Percentiles rank a stretch among this genome's conserved stretches.
These are phyloP conservation scores for Hydrotaea diabolus DNA, from an alignment of 2,888 invertebrate species.

Conservation along the genomic window DNA sequence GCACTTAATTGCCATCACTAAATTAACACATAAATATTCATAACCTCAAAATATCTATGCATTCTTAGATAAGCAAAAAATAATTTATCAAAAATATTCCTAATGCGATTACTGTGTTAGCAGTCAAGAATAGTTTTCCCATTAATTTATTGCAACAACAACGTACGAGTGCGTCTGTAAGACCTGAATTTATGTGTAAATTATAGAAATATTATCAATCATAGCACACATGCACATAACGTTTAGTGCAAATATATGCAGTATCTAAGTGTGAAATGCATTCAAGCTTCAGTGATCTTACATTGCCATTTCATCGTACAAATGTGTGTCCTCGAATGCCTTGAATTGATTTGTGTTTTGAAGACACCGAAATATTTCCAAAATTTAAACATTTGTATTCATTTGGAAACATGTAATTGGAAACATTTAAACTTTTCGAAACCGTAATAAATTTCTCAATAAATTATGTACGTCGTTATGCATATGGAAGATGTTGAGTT, in stretches of 20 bases:
- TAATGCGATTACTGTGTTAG: neutral
- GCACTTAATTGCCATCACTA: no score
- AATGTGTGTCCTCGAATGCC: neutral
- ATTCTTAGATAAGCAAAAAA: neutral
- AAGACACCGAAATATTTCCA: neutral
- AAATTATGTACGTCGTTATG: neutral
- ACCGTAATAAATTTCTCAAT: neutral
- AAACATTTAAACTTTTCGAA: neutral
- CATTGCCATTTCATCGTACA: neutral
- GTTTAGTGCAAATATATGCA: neutral
- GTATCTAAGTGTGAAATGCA: conserved; percentile 3
- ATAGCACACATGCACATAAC: neutral
- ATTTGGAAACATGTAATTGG: neutral
- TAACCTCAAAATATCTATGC: neutral
- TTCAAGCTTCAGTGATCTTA: neutral
- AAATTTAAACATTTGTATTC: neutral
- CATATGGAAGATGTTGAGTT: neutral
- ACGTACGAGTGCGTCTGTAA: neutral
- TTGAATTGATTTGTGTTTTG: neutral
- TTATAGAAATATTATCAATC: neutral
- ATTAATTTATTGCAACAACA: neutral
- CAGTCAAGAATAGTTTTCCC: neutral
- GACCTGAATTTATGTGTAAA: neutral
- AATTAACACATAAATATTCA: no score
- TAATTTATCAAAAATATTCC: neutral